Percentiles rank a stretch among this genome's conserved stretches.
Evolutionary conservation across 2,113 vertebrate species (phyloP).

Genomic region (Capricornis sumatraensis): DNA sequence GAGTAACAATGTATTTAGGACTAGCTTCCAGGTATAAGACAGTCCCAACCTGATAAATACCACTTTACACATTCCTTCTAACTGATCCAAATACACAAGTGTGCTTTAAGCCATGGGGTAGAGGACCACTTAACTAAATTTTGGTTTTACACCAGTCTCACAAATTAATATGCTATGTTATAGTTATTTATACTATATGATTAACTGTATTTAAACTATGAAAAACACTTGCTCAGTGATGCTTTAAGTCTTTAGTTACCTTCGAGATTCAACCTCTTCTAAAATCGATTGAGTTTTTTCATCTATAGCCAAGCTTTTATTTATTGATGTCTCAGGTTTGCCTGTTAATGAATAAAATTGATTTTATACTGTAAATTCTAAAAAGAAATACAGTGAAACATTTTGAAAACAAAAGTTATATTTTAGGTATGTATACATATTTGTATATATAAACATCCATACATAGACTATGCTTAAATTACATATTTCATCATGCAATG

Average conservation of each 20-base stretch:
- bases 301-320: conserved; percentile 14
- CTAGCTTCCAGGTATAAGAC: not conserved
- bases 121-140: not conserved
- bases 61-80: not conserved
- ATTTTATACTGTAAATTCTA: conserved; percentile 8
- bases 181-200: not conserved
- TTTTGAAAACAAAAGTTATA: not conserved
- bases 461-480: not conserved
- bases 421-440: not conserved
- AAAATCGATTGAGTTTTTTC: conserved; percentile 62
- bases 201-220: not conserved
- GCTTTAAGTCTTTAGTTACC: conserved; percentile 68
- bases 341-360: conserved; percentile 60
- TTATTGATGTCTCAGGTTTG: conserved; percentile 36
- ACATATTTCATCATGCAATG: not conserved
- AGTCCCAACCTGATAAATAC: not conserved
- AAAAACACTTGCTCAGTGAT: conserved; percentile 37
- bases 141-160: not conserved
- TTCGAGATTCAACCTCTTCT: conserved; percentile 73
- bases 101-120: not conserved
- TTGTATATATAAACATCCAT: not conserved
- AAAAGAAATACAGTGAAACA: conserved; percentile 7
- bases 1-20: not conserved
- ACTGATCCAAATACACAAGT: not conserved
- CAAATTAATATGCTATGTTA: not conserved